Evolutionary conservation across 2,113 vertebrate species (phyloP).

Genomic region (Neolamprologus tretocephalus): DNA sequence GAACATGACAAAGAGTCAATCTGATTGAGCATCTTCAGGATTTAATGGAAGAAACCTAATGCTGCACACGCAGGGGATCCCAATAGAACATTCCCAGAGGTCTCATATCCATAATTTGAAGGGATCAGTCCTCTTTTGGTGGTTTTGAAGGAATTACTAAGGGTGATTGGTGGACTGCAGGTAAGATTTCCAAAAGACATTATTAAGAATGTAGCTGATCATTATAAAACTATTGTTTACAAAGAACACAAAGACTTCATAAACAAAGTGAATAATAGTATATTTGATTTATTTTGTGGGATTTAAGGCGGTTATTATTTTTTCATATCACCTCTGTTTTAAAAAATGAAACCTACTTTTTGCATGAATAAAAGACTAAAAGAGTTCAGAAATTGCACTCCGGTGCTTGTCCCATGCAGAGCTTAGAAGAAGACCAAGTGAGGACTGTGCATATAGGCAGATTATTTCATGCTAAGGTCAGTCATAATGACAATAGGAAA

Average conservation of each 20-base stretch:
- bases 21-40: background rate
- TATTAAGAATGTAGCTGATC: background rate
- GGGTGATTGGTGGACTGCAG: background rate
- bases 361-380: background rate
- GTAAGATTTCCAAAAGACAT: background rate
- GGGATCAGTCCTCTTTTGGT: background rate
- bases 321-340: background rate
- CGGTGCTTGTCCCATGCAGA: background rate
- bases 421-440: background rate
- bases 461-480: conserved; percentile 31
- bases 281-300: background rate
- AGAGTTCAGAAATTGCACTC: background rate
- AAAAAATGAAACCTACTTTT: background rate
- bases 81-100: background rate
- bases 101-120: background rate
- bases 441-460: conserved; percentile 6
- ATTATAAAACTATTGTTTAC: background rate
- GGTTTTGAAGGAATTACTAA: background rate
- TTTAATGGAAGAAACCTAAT: background rate
- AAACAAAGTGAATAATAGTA: background rate
- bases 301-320: background rate
- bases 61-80: background rate
- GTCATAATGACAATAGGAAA: conserved; percentile 44
- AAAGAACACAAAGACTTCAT: background rate
- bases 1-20: background rate